phyloP scores from a whole-genome alignment of 2,113 vertebrate species.

The Spea bombifrons region DNA sequence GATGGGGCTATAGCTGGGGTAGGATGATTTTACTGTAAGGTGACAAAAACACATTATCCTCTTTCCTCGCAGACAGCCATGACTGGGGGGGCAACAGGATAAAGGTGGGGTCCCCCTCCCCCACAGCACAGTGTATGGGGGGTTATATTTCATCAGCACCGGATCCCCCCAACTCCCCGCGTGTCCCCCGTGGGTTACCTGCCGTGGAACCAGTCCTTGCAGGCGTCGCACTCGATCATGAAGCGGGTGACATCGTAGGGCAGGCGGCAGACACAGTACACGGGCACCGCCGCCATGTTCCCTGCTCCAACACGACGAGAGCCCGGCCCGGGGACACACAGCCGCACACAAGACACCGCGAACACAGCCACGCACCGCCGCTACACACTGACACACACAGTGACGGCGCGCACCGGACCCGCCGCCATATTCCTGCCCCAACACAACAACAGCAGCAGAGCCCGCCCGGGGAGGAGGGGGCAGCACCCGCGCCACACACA shows the following conservation, averaged over 20 bases:
- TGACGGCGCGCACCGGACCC: no score
- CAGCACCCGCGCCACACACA: no score
- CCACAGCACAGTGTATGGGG: constrained; percentile 25
- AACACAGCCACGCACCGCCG: no score
- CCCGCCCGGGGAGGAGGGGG: no score
- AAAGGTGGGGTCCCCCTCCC: neutral
- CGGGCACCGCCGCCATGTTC: constrained; percentile 97
- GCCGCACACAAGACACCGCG: neutral
- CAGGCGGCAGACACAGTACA: constrained; percentile 96
- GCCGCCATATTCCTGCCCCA: no score
- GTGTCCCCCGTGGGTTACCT: constrained; percentile 71
- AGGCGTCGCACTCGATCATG: constrained; percentile 97
- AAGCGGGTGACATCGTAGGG: constrained; percentile 98
- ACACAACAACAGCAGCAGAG: no score
- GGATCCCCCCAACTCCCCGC: constrained; percentile 46
- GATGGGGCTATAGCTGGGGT: no score
- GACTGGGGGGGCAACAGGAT: no score
- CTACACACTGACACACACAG: no score
- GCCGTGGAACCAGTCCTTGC: constrained; percentile 97
- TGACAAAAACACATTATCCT: no score
- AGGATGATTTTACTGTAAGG: no score
- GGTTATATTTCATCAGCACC: neutral
- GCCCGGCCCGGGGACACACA: constrained; percentile 50
- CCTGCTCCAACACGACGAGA: constrained; percentile 75
- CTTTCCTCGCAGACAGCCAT: no score